Base-by-base conservation (phyloP, 2,797 vertebrate species). In the Triplophysa yarkandensis region DNA sequence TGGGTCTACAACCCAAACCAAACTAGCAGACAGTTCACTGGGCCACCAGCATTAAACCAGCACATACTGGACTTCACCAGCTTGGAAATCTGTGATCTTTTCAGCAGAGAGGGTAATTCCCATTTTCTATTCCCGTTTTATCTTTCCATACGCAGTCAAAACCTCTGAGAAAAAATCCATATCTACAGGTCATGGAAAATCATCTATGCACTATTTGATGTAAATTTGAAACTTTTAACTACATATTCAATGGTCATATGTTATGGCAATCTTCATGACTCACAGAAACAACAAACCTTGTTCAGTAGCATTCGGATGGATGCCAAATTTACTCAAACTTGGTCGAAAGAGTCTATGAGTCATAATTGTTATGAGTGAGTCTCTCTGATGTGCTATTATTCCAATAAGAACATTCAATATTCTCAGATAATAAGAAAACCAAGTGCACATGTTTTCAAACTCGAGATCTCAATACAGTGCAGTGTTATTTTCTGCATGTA, bases 201-300 rank as follows among this genome's bases (percentile, higher is more conserved):
- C 6, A 19, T 52, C 32, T 52, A 30, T 13, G 6, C 44, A 19
- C 6, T 52, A 39, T 63, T 27, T 39, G 23, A 63, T 41, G 44
- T 32, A n/a, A 27, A 61, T 27, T 23, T 28, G 44, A 41, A 62
- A 52, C 36, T 39, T 52, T 17, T 25, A 52, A 19, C 21, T 36
- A 6, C 44, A 71, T 6, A 23, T 62, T 71, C n/a, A 62, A 16
- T 71, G 44, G 69, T 62, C 69, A 27, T 21, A 71, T 1, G 6
- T 62, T 50, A 71, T 71, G 57, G 39, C 10, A 16, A 19, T 30
- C 48, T 21, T 17, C 28, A 7, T 63, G 69, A 63, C 44, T 71
- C 69, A 71, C 27, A 46, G 21, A 52, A 63, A 71, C 32, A 62
- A 19, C 32, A 71, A 30, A 71, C 57, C 19, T 50, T 62, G 34